phyloP scores from a whole-genome alignment of 2,113 vertebrate species.

The Centropus bengalensis region DNA sequence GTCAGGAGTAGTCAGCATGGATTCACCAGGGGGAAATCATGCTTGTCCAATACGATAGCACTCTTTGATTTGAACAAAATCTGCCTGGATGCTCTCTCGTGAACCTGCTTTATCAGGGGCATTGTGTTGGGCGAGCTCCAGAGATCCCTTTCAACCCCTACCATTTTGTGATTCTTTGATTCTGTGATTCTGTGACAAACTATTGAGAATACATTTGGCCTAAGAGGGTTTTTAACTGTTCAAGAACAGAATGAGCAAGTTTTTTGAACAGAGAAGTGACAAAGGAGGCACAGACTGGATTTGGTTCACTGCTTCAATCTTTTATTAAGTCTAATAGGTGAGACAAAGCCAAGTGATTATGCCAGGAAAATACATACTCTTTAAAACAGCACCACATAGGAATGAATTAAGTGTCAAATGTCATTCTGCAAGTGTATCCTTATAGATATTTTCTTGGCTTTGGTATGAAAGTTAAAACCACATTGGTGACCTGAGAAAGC shows the following conservation, averaged over 20 bases:
- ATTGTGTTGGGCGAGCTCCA: too few relatives aligned
- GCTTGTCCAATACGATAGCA: too few relatives aligned
- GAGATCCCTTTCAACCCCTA: too few relatives aligned
- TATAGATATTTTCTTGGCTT: background rate
- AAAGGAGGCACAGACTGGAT: background rate
- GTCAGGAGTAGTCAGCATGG: too few relatives aligned
- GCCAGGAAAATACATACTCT: background rate
- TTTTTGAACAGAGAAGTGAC: background rate
- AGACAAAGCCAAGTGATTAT: constrained; percentile 23
- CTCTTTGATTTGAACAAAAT: too few relatives aligned
- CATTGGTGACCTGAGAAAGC: background rate
- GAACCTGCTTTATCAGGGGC: too few relatives aligned
- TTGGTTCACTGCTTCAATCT: background rate
- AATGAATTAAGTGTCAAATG: background rate
- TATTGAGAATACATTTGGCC: background rate
- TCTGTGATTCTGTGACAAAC: background rate
- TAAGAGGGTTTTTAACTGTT: background rate
- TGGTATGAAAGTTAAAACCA: background rate
- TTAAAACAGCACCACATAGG: background rate
- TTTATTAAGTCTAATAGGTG: background rate
- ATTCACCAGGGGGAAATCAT: too few relatives aligned
- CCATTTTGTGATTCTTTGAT: too few relatives aligned
- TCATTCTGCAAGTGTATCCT: background rate
- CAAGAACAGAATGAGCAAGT: background rate
- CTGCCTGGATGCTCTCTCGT: too few relatives aligned